A percentile compares a stretch with the other conserved stretches of the same genome.
phyloP scores from a whole-genome alignment of 2,888 invertebrate genomes.

The Pheosia gnoma region DNA sequence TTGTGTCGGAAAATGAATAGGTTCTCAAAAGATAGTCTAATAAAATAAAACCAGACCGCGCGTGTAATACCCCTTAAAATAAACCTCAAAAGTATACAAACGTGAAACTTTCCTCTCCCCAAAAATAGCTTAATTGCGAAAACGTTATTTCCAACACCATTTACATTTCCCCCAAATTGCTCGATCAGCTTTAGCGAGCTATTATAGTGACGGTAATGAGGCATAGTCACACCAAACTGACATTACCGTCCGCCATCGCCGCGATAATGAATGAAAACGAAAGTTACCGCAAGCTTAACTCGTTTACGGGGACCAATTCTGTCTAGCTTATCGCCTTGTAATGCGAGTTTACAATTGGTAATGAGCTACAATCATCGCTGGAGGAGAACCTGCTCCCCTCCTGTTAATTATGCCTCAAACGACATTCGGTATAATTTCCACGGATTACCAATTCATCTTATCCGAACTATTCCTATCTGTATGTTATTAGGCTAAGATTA shows the following conservation, averaged over 20 bases:
- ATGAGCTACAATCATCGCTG: background rate
- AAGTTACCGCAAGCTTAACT: constrained; percentile 43
- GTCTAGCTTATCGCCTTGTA: constrained; percentile 27
- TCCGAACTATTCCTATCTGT: no score
- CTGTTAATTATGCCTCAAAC: no score
- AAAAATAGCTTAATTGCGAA: constrained; percentile 3
- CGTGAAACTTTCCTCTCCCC: no score
- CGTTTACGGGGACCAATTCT: constrained; percentile 17
- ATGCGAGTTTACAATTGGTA: constrained; percentile 8
- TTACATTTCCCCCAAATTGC: constrained; percentile 22
- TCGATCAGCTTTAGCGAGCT: constrained; percentile 21
- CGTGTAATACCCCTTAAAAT: no score
- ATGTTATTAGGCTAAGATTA: no score
- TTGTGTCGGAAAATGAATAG: no score
- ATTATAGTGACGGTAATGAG: constrained; percentile 48
- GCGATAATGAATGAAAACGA: constrained; percentile 55
- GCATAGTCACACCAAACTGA: constrained; percentile 57
- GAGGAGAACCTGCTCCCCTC: no score
- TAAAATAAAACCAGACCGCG: no score
- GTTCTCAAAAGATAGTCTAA: no score
- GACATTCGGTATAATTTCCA: no score
- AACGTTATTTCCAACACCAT: background rate
- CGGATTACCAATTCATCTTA: no score
- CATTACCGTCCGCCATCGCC: constrained; percentile 49
- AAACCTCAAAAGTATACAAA: no score